phyloP scores from a whole-genome alignment of 2,888 invertebrate species.

The Coelinius sp. region DNA sequence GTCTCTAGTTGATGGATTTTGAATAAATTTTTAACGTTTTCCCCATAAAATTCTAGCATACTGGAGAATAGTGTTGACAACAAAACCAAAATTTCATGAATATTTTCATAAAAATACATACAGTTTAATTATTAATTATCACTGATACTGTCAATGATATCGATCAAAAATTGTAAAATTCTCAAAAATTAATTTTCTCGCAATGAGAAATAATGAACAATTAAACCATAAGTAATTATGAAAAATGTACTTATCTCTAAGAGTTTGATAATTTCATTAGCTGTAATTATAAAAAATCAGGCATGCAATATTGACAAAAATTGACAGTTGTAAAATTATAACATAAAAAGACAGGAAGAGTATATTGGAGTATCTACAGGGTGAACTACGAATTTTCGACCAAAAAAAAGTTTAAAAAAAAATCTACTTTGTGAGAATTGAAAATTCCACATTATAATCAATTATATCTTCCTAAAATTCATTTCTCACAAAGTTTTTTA shows the following conservation, averaged over 20 bases:
- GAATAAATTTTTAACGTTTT: constrained; percentile 1
- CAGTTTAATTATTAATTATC: constrained; percentile 22
- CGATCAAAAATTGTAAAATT: neutral
- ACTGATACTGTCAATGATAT: neutral
- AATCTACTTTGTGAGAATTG: constrained; percentile 46
- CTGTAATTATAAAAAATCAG: constrained; percentile 36
- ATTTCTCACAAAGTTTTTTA: constrained; percentile 49
- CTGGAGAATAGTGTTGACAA: constrained; percentile 1
- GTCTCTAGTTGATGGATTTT: constrained; percentile 12
- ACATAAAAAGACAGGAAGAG: constrained; percentile 43
- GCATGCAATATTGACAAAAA: constrained; percentile 46
- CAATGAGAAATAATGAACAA: constrained; percentile 13
- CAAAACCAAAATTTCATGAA: constrained; percentile 7
- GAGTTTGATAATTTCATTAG: constrained; percentile 19
- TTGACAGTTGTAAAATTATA: constrained; percentile 41
- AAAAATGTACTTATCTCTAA: constrained; percentile 26
- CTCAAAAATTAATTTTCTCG: neutral
- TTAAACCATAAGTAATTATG: constrained; percentile 24
- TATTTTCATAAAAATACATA: constrained; percentile 13
- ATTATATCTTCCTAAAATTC: neutral
- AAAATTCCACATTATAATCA: neutral
- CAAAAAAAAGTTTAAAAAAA: constrained; percentile 5
- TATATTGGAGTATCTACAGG: constrained; percentile 48
- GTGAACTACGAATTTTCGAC: constrained; percentile 42
- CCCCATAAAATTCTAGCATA: neutral